A percentile compares a stretch with the other conserved stretches of the same genome.
Evolutionary conservation across 2,797 vertebrate species (phyloP).

Genomic region (Gila robusta): DNA sequence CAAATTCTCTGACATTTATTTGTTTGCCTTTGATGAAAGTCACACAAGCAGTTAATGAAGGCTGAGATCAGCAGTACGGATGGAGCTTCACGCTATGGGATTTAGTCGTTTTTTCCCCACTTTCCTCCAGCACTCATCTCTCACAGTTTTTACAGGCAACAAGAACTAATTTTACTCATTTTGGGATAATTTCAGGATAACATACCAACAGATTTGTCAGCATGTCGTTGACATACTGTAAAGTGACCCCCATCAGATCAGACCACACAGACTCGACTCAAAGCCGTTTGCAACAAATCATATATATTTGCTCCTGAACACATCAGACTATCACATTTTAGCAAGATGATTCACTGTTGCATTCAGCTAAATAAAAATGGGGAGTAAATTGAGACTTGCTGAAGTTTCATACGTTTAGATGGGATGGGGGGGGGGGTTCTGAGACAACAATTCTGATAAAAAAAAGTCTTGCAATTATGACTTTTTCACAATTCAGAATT

Average conservation of each 20-base stretch:
- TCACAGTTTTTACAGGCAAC: slow-evolving; percentile 26
- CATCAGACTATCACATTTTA: background rate
- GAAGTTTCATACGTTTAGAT: no score
- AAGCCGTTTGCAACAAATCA: background rate
- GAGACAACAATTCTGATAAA: no score
- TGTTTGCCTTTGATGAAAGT: slow-evolving; percentile 35
- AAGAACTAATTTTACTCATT: slow-evolving; percentile 10
- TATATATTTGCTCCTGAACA: background rate
- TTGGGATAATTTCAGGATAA: slow-evolving; percentile 26
- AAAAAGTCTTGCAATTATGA: background rate
- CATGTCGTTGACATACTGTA: background rate
- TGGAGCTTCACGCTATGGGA: background rate
- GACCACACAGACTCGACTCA: slow-evolving; percentile 7
- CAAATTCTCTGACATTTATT: slow-evolving; percentile 50
- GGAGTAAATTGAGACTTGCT: background rate
- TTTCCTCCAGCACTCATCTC: slow-evolving; percentile 9
- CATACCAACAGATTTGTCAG: slow-evolving; percentile 13
- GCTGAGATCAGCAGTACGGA: slow-evolving; percentile 45
- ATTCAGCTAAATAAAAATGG: background rate
- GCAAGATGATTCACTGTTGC: background rate
- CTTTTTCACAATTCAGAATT: background rate
- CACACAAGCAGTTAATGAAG: slow-evolving; percentile 46
- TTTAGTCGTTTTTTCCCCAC: slow-evolving; percentile 27
- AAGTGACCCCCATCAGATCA: background rate
- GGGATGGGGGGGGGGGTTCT: no score